These are phyloP conservation scores for Labeo rohita DNA, from an alignment of 2,113 vertebrate genomes.

Conservation along the genomic window DNA sequence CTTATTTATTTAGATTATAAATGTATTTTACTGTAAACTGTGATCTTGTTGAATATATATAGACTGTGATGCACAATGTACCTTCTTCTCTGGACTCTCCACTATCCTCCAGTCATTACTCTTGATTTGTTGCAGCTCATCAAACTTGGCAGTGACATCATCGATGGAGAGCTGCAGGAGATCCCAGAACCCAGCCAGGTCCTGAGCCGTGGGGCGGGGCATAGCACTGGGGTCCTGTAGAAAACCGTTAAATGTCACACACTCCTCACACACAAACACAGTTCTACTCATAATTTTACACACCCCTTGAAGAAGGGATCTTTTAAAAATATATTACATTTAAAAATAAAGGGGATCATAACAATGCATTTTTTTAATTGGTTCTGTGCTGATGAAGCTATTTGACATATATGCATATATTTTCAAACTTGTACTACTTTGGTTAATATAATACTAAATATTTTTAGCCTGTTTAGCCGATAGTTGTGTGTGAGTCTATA, in stretches of 20 bases:
- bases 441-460: too few species aligned
- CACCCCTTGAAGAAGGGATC: background rate
- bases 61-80: slow-evolving; percentile 44
- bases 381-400: background rate
- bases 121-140: slow-evolving; percentile 95
- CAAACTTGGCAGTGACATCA: slow-evolving; percentile 98
- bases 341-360: background rate
- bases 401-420: background rate
- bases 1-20: too few species aligned
- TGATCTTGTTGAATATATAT: too few species aligned
- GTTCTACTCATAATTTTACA: background rate
- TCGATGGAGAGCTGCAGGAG: slow-evolving; percentile 96
- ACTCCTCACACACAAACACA: background rate
- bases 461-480: background rate
- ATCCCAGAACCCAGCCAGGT: slow-evolving; percentile 98
- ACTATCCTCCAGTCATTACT: slow-evolving; percentile 90
- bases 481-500: background rate
- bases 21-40: too few species aligned
- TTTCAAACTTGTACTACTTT: too few species aligned
- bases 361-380: background rate
- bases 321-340: background rate
- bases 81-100: slow-evolving; percentile 92
- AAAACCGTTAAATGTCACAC: background rate
- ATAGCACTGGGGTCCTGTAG: slow-evolving; percentile 95
- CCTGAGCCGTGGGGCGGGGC: slow-evolving; percentile 97